Percentiles rank a stretch among this genome's conserved stretches.
Conservation (phyloP, 2,113 vertebrate genomes). For the Mystacornis crossleyi region DNA sequence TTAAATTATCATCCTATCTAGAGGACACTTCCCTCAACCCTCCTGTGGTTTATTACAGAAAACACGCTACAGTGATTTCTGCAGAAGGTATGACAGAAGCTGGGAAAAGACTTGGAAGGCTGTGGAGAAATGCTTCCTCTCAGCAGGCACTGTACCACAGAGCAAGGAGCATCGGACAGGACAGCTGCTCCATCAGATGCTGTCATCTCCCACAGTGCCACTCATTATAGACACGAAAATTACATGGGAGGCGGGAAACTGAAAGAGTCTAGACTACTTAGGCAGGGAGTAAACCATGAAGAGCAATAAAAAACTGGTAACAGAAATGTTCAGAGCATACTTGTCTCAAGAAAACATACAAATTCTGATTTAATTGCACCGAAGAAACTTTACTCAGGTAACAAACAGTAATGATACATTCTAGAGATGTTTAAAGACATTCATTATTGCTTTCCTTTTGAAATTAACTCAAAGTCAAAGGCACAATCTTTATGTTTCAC, state of each 20-base stretch:
- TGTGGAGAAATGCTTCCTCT: not conserved
- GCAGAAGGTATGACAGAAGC: not conserved
- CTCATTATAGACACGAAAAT: fast-evolving
- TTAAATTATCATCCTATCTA: not conserved
- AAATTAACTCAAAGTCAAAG: not conserved
- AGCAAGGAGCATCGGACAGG: not conserved
- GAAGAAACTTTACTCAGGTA: not conserved
- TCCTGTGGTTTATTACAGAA: not conserved
- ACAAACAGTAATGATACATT: not conserved
- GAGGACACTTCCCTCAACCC: not conserved
- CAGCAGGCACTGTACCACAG: not conserved
- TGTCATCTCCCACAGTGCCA: fast-evolving
- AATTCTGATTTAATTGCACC: not conserved
- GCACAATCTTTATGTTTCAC: not conserved
- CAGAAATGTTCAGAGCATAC: not conserved
- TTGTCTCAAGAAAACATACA: not conserved
- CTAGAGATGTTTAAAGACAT: not conserved
- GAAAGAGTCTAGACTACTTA: not conserved
- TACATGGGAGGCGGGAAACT: not conserved
- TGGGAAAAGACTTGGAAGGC: not conserved
- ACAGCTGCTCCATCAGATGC: not conserved
- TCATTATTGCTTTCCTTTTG: not conserved
- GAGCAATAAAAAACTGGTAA: not conserved
- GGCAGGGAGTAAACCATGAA: not conserved
- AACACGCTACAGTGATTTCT: not conserved